Evolutionary conservation across 2,888 invertebrate species (phyloP).

Genomic region (Phrixothrix hirtus): DNA sequence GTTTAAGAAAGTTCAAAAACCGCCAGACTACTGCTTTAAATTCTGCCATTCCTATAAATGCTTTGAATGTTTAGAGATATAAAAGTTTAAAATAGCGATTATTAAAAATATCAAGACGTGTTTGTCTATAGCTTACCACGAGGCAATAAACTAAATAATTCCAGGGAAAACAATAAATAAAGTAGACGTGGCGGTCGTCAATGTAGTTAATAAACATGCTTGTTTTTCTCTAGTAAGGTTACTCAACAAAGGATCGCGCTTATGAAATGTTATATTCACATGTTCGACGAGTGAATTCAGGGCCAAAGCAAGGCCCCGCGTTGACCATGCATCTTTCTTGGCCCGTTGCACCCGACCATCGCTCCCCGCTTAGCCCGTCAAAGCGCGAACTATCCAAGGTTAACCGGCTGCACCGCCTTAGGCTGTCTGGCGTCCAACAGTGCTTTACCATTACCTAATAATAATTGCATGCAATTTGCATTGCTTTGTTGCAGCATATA

Average conservation of each 20-base stretch:
- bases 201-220: constrained; percentile 10
- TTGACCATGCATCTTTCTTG: constrained; percentile 38
- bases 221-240: constrained; percentile 32
- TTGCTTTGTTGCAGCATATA: too few relatives aligned
- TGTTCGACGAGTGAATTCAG: constrained; percentile 35
- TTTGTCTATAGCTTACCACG: too few relatives aligned
- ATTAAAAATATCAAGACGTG: too few relatives aligned
- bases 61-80: too few relatives aligned
- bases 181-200: constrained; percentile 7
- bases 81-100: too few relatives aligned
- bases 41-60: too few relatives aligned
- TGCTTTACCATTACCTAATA: constrained; percentile 35
- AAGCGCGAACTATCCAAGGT: constrained; percentile 39
- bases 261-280: constrained; percentile 36
- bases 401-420: constrained; percentile 40
- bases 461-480: constrained; percentile 18
- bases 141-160: constrained; percentile 6
- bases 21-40: too few relatives aligned
- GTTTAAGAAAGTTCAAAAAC: too few relatives aligned
- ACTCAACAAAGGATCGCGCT: constrained; percentile 33
- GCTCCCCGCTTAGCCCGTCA: constrained; percentile 32
- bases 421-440: constrained; percentile 38
- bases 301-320: constrained; percentile 39
- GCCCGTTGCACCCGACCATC: constrained; percentile 37
- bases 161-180: constrained; percentile 11